Evolutionary conservation across 2,113 vertebrate species (phyloP).

Genomic region (Phyllopteryx taeniolatus): DNA sequence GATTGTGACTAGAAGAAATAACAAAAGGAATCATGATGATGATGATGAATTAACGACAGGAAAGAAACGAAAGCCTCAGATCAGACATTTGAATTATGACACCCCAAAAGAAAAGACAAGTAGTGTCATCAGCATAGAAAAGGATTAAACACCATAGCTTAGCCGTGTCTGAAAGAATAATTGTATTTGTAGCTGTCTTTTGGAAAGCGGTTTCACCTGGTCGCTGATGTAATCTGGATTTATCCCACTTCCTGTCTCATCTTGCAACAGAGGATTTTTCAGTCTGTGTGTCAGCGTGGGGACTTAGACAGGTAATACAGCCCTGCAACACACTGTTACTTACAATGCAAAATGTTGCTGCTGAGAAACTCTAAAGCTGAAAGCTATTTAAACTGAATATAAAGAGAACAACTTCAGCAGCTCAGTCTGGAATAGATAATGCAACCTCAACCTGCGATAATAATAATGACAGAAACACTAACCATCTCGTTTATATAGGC

Average conservation of each 20-base stretch:
- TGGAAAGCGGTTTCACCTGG: slow-evolving; percentile 53
- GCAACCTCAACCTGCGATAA: background rate
- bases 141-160: slow-evolving; percentile 47
- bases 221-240: slow-evolving; percentile 55
- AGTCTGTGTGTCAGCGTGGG: slow-evolving; percentile 15
- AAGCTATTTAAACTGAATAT: background rate
- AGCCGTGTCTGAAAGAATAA: slow-evolving; percentile 39
- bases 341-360: background rate
- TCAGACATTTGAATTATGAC: slow-evolving; percentile 39
- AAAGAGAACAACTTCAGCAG: background rate
- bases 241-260: slow-evolving; percentile 45
- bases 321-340: slow-evolving; percentile 13
- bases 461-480: slow-evolving; percentile 18
- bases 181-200: slow-evolving; percentile 47
- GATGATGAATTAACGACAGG: slow-evolving; percentile 54
- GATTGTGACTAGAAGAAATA: slow-evolving; percentile 49
- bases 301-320: slow-evolving; percentile 22
- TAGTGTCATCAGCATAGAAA: slow-evolving; percentile 17
- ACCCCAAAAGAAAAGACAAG: slow-evolving; percentile 32
- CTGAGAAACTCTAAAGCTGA: slow-evolving; percentile 32
- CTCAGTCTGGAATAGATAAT: slow-evolving; percentile 22
- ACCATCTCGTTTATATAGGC: slow-evolving; percentile 16
- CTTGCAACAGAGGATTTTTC: slow-evolving; percentile 26
- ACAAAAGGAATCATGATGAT: slow-evolving; percentile 25
- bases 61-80: slow-evolving; percentile 11